Base-by-base conservation (phyloP, 2,113 vertebrate species). In the Hypocryptadius cinnamomeus region DNA sequence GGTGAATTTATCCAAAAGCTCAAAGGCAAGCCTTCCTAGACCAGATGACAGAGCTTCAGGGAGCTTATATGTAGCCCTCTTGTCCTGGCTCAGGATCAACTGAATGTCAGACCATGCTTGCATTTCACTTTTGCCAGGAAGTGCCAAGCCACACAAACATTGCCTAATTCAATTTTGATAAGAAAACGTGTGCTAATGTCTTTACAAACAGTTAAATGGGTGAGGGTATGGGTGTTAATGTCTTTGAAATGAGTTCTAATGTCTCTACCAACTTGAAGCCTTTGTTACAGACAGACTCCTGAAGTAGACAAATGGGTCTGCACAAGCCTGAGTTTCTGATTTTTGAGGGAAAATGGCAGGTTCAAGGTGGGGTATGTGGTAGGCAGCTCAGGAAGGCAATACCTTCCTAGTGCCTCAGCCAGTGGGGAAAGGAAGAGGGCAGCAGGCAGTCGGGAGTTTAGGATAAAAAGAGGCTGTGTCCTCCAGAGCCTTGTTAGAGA, bases 361-460 rank as follows among this genome's bases (percentile, higher is more conserved):
- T 48, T 74, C 28, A 19, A 51, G 10, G 7, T 3, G 15, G 6
- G 2, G 2, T 24, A 8, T n/a, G 15, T 4, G 60, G 15, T 33
- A 10, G 30, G 24, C 0, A 2, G 13, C 8, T 28, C 0, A 1
- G 42, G 35, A 65, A 40, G 60, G 30, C 42, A 19, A 9, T 24
- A 9, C 42, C 23, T 64, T 28, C 59, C n/a, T 5, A 5, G 8
- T 56, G 17, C 50, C 42, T 56, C 30, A 65, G 60, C 30, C 40
- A 24, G 2, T 1, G 8, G 30, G 8, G 8, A 57, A 20, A 40
- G 50, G 30, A 65, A 40, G 42, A 65, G 30, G 19, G 19, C 42
- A 40, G 2, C 19, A 3, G 10, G n/a, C 1, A 1, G 22, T n/a
- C 0, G 0, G n/a, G n/a, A 39, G 3, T 47, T 35, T 39, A 10